phyloP scores from a whole-genome alignment of 53 echinoderm and acorn worm genomes.

The Crossaster papposus region DNA sequence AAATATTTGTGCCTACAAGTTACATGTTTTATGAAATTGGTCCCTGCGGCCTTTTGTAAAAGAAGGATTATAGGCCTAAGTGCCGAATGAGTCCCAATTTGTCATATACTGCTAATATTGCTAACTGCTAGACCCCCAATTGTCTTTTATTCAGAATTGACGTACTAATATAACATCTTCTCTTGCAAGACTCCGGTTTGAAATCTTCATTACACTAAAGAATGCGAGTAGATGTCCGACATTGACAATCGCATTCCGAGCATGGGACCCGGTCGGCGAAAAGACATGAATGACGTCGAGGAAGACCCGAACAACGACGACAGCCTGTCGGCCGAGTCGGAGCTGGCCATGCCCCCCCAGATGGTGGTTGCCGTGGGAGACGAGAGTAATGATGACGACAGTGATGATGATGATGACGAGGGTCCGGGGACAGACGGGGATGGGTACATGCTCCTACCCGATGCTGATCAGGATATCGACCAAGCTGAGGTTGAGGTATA shows the following conservation, averaged over 20 bases:
- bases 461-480: slow-evolving; percentile 25
- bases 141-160: too few species aligned
- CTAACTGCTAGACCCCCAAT: too few species aligned
- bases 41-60: too few species aligned
- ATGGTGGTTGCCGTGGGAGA: slow-evolving; percentile 52
- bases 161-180: too few species aligned
- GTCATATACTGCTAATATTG: too few species aligned
- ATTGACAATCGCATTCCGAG: not conserved
- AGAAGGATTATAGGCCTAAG: too few species aligned
- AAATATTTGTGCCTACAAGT: too few species aligned
- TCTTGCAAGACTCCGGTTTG: not conserved
- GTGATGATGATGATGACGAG: slow-evolving; percentile 6
- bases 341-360: slow-evolving; percentile 49
- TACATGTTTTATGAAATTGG: too few species aligned
- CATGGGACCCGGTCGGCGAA: slow-evolving; percentile 41
- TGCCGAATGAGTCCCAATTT: too few species aligned
- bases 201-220: too few species aligned
- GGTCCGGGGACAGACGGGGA: slow-evolving; percentile 36
- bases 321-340: not conserved
- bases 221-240: slow-evolving; percentile 42
- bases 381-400: slow-evolving; percentile 24
- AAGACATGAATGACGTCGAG: not conserved
- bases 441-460: slow-evolving; percentile 53
- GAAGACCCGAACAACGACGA: slow-evolving; percentile 38
- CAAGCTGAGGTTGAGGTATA: slow-evolving; percentile 13